Conservation (phyloP, 2,113 vertebrate genomes). For the Pangasianodon hypophthalmus region DNA sequence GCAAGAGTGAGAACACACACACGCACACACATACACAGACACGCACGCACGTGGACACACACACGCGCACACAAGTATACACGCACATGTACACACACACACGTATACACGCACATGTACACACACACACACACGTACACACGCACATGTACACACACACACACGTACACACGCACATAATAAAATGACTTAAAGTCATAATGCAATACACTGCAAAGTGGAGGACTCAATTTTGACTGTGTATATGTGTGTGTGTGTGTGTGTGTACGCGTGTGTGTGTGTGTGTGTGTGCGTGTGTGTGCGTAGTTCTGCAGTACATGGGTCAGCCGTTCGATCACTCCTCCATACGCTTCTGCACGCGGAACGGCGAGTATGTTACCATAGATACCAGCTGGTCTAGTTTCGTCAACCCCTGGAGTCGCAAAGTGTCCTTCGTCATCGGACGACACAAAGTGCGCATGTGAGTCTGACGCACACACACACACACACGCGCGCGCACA, state of each 20-base stretch:
- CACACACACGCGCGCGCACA: background rate
- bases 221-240: background rate
- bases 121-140: background rate
- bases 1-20: slow-evolving; percentile 80
- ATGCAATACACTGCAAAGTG: background rate
- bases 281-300: slow-evolving; percentile 27
- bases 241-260: slow-evolving; percentile 3
- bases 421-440: slow-evolving; percentile 92
- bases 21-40: slow-evolving; percentile 7
- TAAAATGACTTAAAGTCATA: background rate
- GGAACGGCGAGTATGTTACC: slow-evolving; percentile 90
- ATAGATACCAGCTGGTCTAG: slow-evolving; percentile 97
- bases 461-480: slow-evolving; percentile 68
- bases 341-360: slow-evolving; percentile 87
- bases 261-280: slow-evolving; percentile 1
- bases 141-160: background rate
- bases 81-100: background rate
- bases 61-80: background rate
- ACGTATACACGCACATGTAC: background rate
- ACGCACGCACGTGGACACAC: background rate
- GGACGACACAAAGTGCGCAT: slow-evolving; percentile 93
- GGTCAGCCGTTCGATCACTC: slow-evolving; percentile 94
- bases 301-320: slow-evolving; percentile 83
- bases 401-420: slow-evolving; percentile 94
- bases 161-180: background rate